Conservation (phyloP, 2,888 invertebrate species). For the Philereme vetulata region DNA sequence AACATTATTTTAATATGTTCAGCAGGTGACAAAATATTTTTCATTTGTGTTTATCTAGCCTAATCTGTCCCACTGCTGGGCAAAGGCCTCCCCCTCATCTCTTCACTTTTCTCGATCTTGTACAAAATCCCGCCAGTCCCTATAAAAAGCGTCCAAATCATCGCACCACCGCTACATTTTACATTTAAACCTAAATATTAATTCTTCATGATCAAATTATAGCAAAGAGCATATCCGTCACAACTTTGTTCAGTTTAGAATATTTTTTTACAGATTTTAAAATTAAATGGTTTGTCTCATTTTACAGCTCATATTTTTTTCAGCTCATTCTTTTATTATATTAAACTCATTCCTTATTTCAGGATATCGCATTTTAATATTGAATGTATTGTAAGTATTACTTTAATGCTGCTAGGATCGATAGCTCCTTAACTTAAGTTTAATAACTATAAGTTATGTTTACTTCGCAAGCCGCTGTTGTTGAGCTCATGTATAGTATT, state of each 20-base stretch:
- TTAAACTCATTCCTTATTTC: conserved; percentile 16
- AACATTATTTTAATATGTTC: too few species aligned
- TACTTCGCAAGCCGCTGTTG: conserved; percentile 5
- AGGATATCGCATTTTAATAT: conserved; percentile 9
- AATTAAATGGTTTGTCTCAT: too few species aligned
- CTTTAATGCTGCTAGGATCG: conserved; percentile 11
- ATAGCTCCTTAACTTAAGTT: conserved; percentile 2
- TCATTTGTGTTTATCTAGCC: too few species aligned
- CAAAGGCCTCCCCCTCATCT: too few species aligned
- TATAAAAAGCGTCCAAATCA: too few species aligned
- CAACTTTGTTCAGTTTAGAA: background rate
- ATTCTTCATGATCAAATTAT: too few species aligned
- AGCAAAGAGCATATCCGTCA: too few species aligned
- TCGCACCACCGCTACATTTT: too few species aligned
- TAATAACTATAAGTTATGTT: conserved; percentile 8
- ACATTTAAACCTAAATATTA: background rate
- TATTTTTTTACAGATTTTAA: too few species aligned
- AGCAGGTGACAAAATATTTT: background rate
- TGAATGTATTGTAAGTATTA: conserved; percentile 3
- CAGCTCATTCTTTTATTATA: conserved; percentile 1
- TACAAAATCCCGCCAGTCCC: too few species aligned
- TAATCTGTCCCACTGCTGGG: too few species aligned
- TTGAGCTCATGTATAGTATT: background rate
- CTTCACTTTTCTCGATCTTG: too few species aligned
- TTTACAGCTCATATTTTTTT: conserved; percentile 2